Evolutionary conservation across 2,797 vertebrate genomes (phyloP).

Genomic region (Cyprinodon diabolis): DNA sequence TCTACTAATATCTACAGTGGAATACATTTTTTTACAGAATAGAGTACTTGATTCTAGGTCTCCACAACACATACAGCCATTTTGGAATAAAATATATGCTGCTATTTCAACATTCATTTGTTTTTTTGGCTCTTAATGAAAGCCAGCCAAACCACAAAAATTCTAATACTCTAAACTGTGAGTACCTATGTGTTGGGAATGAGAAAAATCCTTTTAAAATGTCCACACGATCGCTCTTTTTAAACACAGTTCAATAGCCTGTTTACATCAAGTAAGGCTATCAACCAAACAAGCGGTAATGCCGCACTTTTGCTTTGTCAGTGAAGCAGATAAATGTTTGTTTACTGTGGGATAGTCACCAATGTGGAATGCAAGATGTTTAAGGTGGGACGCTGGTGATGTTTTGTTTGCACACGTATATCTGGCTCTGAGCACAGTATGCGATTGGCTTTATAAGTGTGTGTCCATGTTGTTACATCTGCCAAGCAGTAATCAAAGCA

Average conservation of each 20-base stretch:
- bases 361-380: conserved; percentile 69
- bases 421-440: conserved; percentile 30
- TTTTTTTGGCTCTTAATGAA: conserved; percentile 24
- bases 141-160: conserved; percentile 44
- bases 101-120: conserved; percentile 8
- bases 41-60: background rate
- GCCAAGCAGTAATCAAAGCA: conserved; percentile 45
- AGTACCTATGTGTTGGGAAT: background rate
- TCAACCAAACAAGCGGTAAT: conserved; percentile 60
- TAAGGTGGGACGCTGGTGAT: conserved; percentile 50
- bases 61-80: conserved; percentile 1
- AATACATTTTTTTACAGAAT: background rate
- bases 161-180: conserved; percentile 33
- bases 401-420: conserved; percentile 47
- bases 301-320: conserved; percentile 21
- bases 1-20: background rate
- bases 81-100: background rate
- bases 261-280: conserved; percentile 55
- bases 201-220: conserved; percentile 23
- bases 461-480: conserved; percentile 45
- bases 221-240: conserved; percentile 43
- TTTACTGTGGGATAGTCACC: conserved; percentile 59
- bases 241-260: conserved; percentile 56
- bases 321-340: conserved; percentile 60
- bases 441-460: conserved; percentile 27